Evolutionary conservation across 2,113 vertebrate genomes (phyloP).

Genomic region (Colistium nudipinnis): DNA sequence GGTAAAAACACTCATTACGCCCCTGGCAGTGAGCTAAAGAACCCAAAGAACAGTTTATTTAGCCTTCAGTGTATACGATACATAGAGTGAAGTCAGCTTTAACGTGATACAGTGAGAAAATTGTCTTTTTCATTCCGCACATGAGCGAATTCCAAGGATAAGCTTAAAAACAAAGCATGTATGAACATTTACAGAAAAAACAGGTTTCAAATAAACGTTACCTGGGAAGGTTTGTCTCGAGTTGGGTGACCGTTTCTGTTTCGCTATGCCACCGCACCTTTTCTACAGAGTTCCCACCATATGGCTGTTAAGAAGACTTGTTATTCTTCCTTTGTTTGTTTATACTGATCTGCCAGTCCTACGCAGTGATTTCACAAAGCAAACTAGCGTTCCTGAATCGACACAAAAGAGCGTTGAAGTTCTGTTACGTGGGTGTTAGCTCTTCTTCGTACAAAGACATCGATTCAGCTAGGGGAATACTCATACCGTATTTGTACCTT

Average conservation of each 20-base stretch:
- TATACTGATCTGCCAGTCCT: background rate
- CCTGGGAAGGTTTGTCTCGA: slow-evolving; percentile 9
- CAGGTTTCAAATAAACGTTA: background rate
- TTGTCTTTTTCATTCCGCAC: background rate
- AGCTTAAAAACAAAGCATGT: slow-evolving; percentile 33
- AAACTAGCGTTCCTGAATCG: background rate
- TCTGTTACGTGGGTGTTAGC: background rate
- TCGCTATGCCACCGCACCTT: background rate
- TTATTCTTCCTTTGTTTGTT: background rate
- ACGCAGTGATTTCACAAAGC: too few relatives aligned
- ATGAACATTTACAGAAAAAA: slow-evolving; percentile 30
- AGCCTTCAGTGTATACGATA: slow-evolving; percentile 14
- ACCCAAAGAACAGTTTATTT: slow-evolving; percentile 17
- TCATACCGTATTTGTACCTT: too few relatives aligned
- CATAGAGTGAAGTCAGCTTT: background rate
- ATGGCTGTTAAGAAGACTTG: background rate
- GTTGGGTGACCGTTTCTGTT: slow-evolving; percentile 14
- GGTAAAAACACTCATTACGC: slow-evolving; percentile 41
- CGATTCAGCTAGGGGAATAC: background rate
- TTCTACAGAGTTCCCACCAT: background rate
- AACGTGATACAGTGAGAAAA: background rate
- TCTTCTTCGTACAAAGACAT: background rate
- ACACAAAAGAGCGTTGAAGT: background rate
- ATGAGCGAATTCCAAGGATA: slow-evolving; percentile 2
- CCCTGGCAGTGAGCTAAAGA: slow-evolving; percentile 6